Evolutionary conservation across 2,797 vertebrate species (phyloP).

Genomic region (Melanotaenia boesemani): DNA sequence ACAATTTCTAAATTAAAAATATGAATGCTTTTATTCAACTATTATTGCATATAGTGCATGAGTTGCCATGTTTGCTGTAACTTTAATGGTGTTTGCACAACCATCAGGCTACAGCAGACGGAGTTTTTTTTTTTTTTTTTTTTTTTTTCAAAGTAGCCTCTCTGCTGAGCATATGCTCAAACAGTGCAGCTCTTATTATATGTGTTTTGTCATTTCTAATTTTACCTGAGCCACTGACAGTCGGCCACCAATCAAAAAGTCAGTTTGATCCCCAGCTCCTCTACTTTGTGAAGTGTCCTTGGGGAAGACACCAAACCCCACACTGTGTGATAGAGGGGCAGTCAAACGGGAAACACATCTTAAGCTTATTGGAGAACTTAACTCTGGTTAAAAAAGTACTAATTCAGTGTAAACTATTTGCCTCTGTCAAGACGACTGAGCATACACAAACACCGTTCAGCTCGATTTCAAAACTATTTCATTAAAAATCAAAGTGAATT

Average conservation of each 20-base stretch:
- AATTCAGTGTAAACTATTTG: neutral
- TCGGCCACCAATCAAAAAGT: neutral
- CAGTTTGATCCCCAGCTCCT: neutral
- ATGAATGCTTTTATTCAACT: neutral
- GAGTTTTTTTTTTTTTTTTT: too few relatives aligned
- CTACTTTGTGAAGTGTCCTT: neutral
- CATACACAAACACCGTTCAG: too few relatives aligned
- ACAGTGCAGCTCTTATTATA: neutral
- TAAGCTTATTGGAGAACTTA: neutral
- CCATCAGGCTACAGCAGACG: too few relatives aligned
- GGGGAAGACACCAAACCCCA: neutral
- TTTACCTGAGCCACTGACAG: neutral
- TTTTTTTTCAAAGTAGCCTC: neutral
- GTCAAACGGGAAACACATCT: neutral
- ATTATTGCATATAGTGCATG: neutral
- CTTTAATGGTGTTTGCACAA: too few relatives aligned
- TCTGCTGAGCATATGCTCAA: neutral
- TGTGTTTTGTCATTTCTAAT: neutral
- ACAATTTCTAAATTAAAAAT: neutral
- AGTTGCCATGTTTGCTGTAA: neutral
- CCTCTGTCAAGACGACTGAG: neutral
- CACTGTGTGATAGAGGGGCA: neutral
- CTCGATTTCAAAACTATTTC: too few relatives aligned
- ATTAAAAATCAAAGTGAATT: too few relatives aligned
- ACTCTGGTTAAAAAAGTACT: neutral